Conservation (phyloP, 2,113 vertebrate genomes). For the Monopterus albus region DNA sequence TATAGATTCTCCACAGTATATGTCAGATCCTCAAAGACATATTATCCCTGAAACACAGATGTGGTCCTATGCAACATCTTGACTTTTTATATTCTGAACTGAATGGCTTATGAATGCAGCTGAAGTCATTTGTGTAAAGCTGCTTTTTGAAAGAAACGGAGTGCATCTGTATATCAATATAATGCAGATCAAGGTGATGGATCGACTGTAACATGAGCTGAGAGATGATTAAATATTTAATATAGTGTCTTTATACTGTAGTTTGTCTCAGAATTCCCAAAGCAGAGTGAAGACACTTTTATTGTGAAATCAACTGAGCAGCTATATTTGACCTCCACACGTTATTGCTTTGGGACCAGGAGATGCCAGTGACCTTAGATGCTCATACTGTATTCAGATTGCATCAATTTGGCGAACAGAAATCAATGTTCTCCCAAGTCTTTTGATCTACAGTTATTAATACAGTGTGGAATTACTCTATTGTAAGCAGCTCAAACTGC, state of each 20-base stretch:
- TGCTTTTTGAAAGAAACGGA: neutral
- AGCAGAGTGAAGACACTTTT: slow-evolving; percentile 69
- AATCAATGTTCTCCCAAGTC: slow-evolving; percentile 41
- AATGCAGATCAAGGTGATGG: slow-evolving; percentile 30
- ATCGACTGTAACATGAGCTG: slow-evolving; percentile 15
- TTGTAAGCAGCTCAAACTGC: slow-evolving; percentile 35
- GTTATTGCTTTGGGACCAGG: slow-evolving; percentile 74
- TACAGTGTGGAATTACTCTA: slow-evolving; percentile 35
- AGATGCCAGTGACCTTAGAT: slow-evolving; percentile 48
- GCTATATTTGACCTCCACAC: slow-evolving; percentile 72
- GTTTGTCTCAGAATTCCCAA: slow-evolving; percentile 54
- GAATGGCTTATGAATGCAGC: slow-evolving; percentile 1
- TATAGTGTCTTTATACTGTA: slow-evolving; percentile 49
- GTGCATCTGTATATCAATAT: slow-evolving; percentile 3
- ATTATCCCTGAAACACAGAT: slow-evolving; percentile 12
- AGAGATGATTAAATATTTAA: slow-evolving; percentile 63
- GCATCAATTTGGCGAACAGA: slow-evolving; percentile 36
- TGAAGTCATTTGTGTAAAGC: slow-evolving; percentile 5
- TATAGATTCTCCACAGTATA: neutral
- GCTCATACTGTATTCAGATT: slow-evolving; percentile 75
- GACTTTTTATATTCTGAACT: slow-evolving; percentile 16
- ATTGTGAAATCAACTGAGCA: slow-evolving; percentile 61
- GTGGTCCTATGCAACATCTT: neutral
- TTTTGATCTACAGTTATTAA: slow-evolving; percentile 45
- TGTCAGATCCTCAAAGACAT: neutral